phyloP scores from a whole-genome alignment of 2,888 invertebrate genomes.

The Rhodophaea formosa region DNA sequence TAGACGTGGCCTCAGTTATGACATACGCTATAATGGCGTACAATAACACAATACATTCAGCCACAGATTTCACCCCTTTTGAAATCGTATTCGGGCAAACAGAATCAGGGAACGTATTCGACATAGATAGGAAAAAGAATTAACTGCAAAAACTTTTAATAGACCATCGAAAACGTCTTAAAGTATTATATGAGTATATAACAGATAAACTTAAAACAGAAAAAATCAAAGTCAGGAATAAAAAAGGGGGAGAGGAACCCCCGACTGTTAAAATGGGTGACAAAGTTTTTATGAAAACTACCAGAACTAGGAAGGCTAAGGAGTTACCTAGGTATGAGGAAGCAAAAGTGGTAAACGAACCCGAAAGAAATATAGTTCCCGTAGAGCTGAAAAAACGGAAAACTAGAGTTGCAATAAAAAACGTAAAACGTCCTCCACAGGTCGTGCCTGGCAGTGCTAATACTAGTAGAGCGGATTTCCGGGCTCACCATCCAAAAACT shows the following conservation, averaged over 20 bases:
- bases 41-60: neutral
- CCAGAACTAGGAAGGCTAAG: constrained; percentile 29
- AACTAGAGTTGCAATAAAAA: constrained; percentile 19
- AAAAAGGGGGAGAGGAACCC: constrained; percentile 24
- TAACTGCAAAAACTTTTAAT: neutral
- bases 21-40: neutral
- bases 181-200: neutral
- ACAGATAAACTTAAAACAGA: neutral
- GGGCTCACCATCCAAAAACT: neutral
- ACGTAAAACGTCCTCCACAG: constrained; percentile 19
- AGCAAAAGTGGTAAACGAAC: constrained; percentile 21
- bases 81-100: neutral
- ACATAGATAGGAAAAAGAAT: neutral
- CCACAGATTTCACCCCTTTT: neutral
- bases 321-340: constrained; percentile 30
- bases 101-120: neutral
- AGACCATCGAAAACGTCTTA: neutral
- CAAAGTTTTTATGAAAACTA: constrained; percentile 28
- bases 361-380: constrained; percentile 23
- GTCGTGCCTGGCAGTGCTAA: neutral
- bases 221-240: constrained; percentile 18
- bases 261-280: constrained; percentile 25
- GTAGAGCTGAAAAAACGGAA: constrained; percentile 3
- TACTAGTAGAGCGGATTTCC: neutral
- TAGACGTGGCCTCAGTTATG: neutral